Conservation (phyloP, 2,113 vertebrate species). For the Rhipidura dahli region DNA sequence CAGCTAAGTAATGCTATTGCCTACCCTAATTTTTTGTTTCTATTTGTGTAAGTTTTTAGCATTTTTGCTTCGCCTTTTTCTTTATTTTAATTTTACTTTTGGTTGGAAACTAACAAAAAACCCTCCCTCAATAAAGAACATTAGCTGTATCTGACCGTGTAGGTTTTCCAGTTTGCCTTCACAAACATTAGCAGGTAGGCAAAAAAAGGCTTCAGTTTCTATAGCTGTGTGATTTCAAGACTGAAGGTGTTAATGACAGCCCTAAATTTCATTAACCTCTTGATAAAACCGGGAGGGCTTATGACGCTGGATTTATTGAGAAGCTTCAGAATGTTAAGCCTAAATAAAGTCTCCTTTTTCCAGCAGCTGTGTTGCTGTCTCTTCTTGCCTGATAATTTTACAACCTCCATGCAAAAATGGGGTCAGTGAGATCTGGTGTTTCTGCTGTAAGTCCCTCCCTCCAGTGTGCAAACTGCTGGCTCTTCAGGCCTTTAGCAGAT, state of each 20-base stretch:
- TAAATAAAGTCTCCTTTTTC: neutral
- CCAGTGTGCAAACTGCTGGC: neutral
- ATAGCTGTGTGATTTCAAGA: neutral
- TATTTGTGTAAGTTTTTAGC: neutral
- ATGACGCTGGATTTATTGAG: neutral
- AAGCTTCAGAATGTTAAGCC: neutral
- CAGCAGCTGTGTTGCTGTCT: neutral
- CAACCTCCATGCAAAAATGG: neutral
- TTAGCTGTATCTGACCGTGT: neutral
- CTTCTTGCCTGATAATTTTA: neutral
- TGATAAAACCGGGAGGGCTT: neutral
- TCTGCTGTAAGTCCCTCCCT: neutral
- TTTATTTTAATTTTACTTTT: neutral
- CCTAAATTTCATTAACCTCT: neutral
- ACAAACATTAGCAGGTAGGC: neutral
- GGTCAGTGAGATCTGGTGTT: neutral
- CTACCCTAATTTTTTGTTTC: neutral
- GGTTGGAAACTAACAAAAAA: neutral
- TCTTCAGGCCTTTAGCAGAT: neutral
- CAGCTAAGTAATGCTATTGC: neutral
- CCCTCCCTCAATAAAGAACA: neutral
- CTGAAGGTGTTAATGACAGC: neutral
- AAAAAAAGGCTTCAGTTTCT: neutral
- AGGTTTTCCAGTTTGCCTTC: neutral
- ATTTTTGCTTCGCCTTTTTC: neutral